Percentiles rank a stretch among this genome's conserved stretches.
Evolutionary conservation across 2,888 invertebrate species (phyloP).

Genomic region (Clitarchus hookeri): DNA sequence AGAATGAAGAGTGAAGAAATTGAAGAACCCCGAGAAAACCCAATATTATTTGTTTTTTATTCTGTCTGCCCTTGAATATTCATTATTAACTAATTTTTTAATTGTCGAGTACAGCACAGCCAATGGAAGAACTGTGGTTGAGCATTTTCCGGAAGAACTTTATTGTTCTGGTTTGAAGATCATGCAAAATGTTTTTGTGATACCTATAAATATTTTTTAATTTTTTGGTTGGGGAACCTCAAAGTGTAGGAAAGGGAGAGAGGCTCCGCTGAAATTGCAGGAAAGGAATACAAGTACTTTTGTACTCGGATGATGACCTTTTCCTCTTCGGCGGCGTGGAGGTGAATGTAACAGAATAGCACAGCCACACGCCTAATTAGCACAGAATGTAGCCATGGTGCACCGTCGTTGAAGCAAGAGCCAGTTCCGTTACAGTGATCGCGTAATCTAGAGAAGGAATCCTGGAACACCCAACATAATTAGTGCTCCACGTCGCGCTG

Average conservation of each 20-base stretch:
- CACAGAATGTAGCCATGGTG: slow-evolving; percentile 7
- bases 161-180: no score
- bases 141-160: no score
- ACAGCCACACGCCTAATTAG: background rate
- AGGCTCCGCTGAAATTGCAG: background rate
- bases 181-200: no score
- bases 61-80: no score
- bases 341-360: background rate
- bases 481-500: background rate
- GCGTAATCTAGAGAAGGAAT: slow-evolving; percentile 8
- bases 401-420: background rate
- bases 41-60: no score
- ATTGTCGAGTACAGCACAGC: no score
- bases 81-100: no score
- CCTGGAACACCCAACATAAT: slow-evolving; percentile 7
- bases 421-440: background rate
- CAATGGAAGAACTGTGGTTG: no score
- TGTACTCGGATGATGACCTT: background rate
- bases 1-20: no score
- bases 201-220: no score
- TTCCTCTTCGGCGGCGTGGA: background rate
- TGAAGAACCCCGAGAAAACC: no score
- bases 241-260: background rate
- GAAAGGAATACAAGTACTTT: background rate
- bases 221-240: no score